phyloP scores from a whole-genome alignment of 2,113 vertebrate species.

The Myocastor coypus region DNA sequence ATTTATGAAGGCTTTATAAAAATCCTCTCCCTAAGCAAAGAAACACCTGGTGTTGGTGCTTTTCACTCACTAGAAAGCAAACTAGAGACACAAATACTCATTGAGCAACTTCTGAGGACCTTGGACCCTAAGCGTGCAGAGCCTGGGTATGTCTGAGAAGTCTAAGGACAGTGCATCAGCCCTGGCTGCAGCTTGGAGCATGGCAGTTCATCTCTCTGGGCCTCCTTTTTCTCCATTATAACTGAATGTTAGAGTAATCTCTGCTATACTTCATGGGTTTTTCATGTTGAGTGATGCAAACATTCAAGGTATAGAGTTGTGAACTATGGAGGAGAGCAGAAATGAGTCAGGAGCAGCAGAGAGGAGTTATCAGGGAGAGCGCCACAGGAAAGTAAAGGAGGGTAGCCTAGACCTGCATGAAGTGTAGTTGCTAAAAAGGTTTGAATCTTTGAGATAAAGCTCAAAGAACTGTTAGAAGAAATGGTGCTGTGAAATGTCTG shows the following conservation, averaged over 20 bases:
- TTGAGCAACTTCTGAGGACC: not conserved
- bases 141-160: not conserved
- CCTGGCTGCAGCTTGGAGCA: not conserved
- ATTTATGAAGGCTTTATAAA: slow-evolving; percentile 7
- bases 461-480: not conserved
- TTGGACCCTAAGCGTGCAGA: not conserved
- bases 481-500: not conserved
- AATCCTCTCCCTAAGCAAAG: not conserved
- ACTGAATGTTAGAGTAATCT: not conserved
- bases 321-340: not conserved
- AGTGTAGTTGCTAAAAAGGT: not conserved
- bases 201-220: not conserved
- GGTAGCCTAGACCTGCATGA: not conserved
- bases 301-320: not conserved
- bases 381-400: not conserved
- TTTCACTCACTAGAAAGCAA: not conserved
- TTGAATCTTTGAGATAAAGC: not conserved
- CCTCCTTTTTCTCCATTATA: not conserved
- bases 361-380: not conserved
- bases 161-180: not conserved
- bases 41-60: not conserved
- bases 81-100: not conserved
- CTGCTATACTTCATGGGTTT: not conserved
- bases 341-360: not conserved
- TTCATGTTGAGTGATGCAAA: not conserved